Base-by-base conservation (phyloP, 2,113 vertebrate genomes). In the Labrus mixtus region DNA sequence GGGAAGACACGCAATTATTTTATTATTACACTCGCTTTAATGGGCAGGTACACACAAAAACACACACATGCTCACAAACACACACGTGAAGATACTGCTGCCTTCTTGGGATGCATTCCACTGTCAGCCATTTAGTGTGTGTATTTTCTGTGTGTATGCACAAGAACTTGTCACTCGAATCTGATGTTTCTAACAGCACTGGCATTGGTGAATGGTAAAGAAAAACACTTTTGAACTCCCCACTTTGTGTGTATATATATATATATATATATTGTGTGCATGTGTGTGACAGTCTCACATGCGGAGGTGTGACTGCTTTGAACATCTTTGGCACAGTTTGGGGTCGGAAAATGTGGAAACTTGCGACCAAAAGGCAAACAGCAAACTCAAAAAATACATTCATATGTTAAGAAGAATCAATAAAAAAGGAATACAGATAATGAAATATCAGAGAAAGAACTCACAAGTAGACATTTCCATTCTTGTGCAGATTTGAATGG, bases 1-100 rank as follows among this genome's bases (percentile, higher is more conserved):
- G 72, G 68, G 64, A 82, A 84, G 86, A 78, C 71, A 51, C 0
- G 13, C 83, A 82, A 84, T 89, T 87, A 89, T 89, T 87, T 83
- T 82, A 90, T 89, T 82, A 87, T 89, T 72, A 54, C 29, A 48
- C 71, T 68, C 59, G 62, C 74, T 61, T 85, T 73, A 79, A 85
- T 79, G 78, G 76, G 39, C 79, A 57, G 22, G 53, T 61, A 83
- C 51, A 82, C 63, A 71, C 39, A 58, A 23, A 51, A 16, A 45
- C 45, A 61, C 59, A 51, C 19, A 59, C 50, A 73, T n/a, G n/a
- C n/a, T n/a, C 10, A 73, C 37, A 64, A 20, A 64, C 3, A 37
- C 33, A 73, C 16, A 57, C 48, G 62, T 25, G 56, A 76, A 79
- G 55, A 39, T 68, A 73, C 5, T 20, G 59, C 65, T 43, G 55